A percentile compares a stretch with the other conserved stretches of the same genome.
Conservation (phyloP, 2,797 vertebrate species). For the Danio albolineatus region DNA sequence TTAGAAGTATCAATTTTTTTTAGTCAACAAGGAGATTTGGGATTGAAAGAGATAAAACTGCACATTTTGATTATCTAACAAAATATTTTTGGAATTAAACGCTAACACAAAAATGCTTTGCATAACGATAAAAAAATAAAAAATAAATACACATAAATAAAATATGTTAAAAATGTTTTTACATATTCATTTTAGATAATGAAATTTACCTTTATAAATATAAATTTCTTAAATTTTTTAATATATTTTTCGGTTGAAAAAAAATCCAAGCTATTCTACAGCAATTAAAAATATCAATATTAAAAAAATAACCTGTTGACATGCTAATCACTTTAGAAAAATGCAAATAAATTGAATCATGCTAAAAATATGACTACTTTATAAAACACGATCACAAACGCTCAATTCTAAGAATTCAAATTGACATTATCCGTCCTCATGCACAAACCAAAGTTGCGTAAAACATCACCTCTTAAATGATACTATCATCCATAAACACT, state of each 20-base stretch:
- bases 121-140: no score
- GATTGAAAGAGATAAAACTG: neutral
- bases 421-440: neutral
- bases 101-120: no score
- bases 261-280: neutral
- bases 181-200: no score
- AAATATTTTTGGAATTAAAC: no score
- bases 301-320: conserved; percentile 12
- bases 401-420: neutral
- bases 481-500: neutral
- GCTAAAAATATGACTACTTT: neutral
- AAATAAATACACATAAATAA: no score
- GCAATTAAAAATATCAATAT: neutral
- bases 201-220: no score
- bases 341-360: neutral
- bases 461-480: neutral
- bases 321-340: neutral
- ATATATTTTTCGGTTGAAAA: neutral
- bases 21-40: neutral
- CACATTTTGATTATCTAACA: neutral
- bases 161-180: no score
- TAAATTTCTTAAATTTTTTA: no score
- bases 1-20: neutral
- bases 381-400: neutral
- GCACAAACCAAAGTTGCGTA: conserved; percentile 16